Base-by-base conservation (phyloP, 2,888 invertebrate species). In the Apotomis turbidana region DNA sequence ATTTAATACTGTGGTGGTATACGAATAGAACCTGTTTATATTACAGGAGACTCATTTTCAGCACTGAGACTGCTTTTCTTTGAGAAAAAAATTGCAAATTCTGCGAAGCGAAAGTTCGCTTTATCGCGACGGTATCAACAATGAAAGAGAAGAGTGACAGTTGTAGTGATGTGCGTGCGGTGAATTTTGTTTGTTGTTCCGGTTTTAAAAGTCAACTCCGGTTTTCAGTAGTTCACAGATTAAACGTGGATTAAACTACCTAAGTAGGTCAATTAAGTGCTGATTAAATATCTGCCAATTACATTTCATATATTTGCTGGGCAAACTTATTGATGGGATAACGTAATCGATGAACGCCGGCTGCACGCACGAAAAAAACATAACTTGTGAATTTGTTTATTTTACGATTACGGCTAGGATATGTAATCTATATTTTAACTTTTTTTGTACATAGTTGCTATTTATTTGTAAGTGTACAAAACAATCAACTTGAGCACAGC, bases 1-100 rank as follows among this genome's bases (percentile, higher is more conserved):
- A 69, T 49, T 5, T 82, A 86, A 87, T 86, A 87, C 83, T 85
- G 84, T 46, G 74, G 72, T 73, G 81, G 78, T 76, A 74, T n/a
- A 49, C 8, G 9, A 15, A 8, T 4, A 46, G 38, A 63, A 54
- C 12, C 15, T 12, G 36, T 54, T 36, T 3, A 59, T 46, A 54
- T 63, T 63, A 72, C 36, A 68, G 54, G 44, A 9, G 52, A 60
- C 44, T 54, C 72, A 72, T 72, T n/a, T 13, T 72, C 59, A 52
- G 46, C 46, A 72, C 46, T 3, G 54, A 3, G 13, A 59, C 57
- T n/a, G 44, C 57, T 57, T 15, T 72, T 46, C 3, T 62, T 46
- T 59, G 44, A 15, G 57, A 63, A 63, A 63, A 58, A 36, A 58
- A 9, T 52, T 49, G 52, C n/a, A 15, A 55, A 63, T 12, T 62